A percentile compares a stretch with the other conserved stretches of the same genome.
Evolutionary conservation across 2,113 vertebrate species (phyloP).

Genomic region (Poeciliopsis occidentalis): DNA sequence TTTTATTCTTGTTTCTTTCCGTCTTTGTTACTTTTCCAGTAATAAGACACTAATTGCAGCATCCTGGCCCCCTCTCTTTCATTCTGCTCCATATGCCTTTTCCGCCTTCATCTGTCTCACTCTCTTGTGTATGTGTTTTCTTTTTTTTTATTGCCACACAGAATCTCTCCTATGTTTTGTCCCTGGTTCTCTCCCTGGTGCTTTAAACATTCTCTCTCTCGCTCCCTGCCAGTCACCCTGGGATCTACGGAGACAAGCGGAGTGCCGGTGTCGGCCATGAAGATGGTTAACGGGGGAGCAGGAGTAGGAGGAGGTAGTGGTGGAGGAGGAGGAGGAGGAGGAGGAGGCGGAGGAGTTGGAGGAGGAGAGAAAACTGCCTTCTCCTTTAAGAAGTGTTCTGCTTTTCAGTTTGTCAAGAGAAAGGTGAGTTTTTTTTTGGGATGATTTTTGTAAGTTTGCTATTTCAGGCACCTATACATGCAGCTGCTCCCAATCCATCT

Average conservation of each 20-base stretch:
- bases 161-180: slow-evolving; percentile 6
- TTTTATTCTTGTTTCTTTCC: slow-evolving; percentile 10
- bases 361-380: slow-evolving; percentile 94
- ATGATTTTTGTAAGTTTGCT: not conserved
- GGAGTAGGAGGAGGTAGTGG: slow-evolving; percentile 59
- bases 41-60: slow-evolving; percentile 22
- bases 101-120: slow-evolving; percentile 36
- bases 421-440: slow-evolving; percentile 85
- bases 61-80: slow-evolving; percentile 15
- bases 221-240: slow-evolving; percentile 67
- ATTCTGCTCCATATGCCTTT: slow-evolving; percentile 51
- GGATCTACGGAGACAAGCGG: slow-evolving; percentile 79
- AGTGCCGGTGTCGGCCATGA: slow-evolving; percentile 81
- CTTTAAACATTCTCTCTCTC: slow-evolving; percentile 23
- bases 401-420: slow-evolving; percentile 98
- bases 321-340: slow-evolving; percentile 72
- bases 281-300: slow-evolving; percentile 91
- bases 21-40: slow-evolving; percentile 23
- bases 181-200: slow-evolving; percentile 4
- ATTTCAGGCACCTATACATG: slow-evolving; percentile 9
- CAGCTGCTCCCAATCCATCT: not conserved
- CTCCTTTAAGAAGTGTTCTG: slow-evolving; percentile 98
- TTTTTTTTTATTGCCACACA: slow-evolving; percentile 7
- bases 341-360: slow-evolving; percentile 76
- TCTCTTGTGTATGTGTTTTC: slow-evolving; percentile 12